Base-by-base conservation (phyloP, 2,797 vertebrate genomes). In the Sebastes iracundus region DNA sequence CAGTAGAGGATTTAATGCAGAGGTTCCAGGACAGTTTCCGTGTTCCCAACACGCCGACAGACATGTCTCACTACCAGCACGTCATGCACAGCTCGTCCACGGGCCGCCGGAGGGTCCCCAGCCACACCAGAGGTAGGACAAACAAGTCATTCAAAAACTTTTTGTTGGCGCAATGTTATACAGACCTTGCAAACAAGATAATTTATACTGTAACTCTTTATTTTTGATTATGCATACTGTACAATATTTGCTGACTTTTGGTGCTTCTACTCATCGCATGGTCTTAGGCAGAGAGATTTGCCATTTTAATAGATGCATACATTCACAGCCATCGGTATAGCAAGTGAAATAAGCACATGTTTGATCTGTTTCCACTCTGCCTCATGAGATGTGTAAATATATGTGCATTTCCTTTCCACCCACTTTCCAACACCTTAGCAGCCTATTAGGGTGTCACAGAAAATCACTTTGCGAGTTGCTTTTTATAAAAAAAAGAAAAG, bases 11-110 rank as follows among this genome's bases (percentile, higher is more conserved):
- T 90, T 94, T 99, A 95, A 98, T 99, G 98, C 97, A 97, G 96
- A 97, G 97, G 90, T 99, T 99, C 95, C 98, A 99, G 94, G 98
- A 99, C 92, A 98, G 97, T 85, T 99, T 99, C 91, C 97, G 97
- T 32, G 96, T 97, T 55, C 92, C 93, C 87, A 98, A 97, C 94
- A 96, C 97, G 0, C 95, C 96, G 28, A 96, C 97, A n/a, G 97
- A 99, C 95, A 97, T 99, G 20, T 96, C 96, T 81, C 97, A 97
- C 93, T 96, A 98, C 81, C 97, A 98, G 88, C 96, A 98, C 0
- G 95, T 96, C 4, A 94, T 96, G 1, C 96, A 97, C 95, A 95
- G 96, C 92, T 89, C 96, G 0, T 97, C 97, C 0, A 96, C 96
- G 25, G 96, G 98, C 84, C 95, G 97, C 68, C 95, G 97, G 88